Conservation (phyloP, 2,113 vertebrate genomes). For the Triplophysa siluroides region DNA sequence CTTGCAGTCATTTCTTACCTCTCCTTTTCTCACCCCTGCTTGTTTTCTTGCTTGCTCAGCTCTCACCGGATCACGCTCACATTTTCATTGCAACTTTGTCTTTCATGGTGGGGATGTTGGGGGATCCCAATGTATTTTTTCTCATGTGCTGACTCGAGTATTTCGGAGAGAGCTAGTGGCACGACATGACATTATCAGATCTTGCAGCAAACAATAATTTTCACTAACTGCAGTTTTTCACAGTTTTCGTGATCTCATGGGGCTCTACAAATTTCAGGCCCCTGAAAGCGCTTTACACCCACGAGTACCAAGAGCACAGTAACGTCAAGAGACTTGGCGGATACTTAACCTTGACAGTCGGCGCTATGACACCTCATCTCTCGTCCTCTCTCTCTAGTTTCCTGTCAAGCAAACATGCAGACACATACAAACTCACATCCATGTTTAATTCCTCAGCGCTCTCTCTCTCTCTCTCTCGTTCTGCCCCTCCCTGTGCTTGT, state of each 20-base stretch:
- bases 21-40: constrained; percentile 10
- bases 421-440: constrained; percentile 16
- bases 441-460: constrained; percentile 7
- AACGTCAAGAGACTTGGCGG: not conserved
- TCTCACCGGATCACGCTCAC: constrained; percentile 22
- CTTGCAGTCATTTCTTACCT: constrained; percentile 1
- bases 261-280: no score
- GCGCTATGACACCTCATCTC: not conserved
- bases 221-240: no score
- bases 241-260: no score
- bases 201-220: no score
- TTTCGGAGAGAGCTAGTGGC: no score
- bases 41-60: not conserved
- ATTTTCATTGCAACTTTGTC: not conserved
- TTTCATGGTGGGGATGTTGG: not conserved
- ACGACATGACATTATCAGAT: no score
- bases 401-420: not conserved
- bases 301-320: not conserved
- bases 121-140: no score
- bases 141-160: no score
- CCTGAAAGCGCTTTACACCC: not conserved
- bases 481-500: constrained; percentile 42
- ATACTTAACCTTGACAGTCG: constrained; percentile 9
- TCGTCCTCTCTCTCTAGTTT: not conserved
- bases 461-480: constrained; percentile 30